Evolutionary conservation across 2,113 vertebrate genomes (phyloP), one percentile per base, ranked within the genome.

Genomic region (Beaufortia kweichowensis): DNA sequence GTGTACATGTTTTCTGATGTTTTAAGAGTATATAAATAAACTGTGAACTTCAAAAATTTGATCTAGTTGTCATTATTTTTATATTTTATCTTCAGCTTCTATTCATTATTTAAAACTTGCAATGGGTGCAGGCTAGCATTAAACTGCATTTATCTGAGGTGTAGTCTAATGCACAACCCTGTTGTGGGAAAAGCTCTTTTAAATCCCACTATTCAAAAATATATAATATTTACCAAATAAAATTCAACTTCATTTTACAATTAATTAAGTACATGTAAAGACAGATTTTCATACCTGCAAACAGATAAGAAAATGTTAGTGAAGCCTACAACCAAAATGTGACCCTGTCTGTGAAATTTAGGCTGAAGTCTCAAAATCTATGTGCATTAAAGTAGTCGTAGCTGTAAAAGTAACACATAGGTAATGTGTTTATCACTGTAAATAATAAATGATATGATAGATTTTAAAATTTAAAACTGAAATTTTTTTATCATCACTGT

Each of bases 11-110:
- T 88, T 88, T 87, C 90, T 91, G 80, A 88, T 92, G 91, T 92
- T 92, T 90, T 82, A 88, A 92, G 82, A 85, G 75, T 88, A 91
- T 90, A 89, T 90, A 86, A 93, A 93, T 91, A 93, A 92, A 91
- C 82, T 85, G 82, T 92, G 87, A 90, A 92, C 86, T 89, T 86
- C 77, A 85, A 86, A 73, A 81, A 83, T 86, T 75, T 82, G 67
- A 85, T 53, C 82, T 86, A 87, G 71, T 90, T 77, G 87, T 91
- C 86, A 62, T 92, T 84, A 83, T 91, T 90, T 85, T 80, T 66
- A 39, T 76, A 81, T 79, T 74, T 59, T 73, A 82, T 83, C 46
- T 68, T 79, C 53, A 59, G 48, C 43, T 48, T 53, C 26, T 65
- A 48, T 28, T 57, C 50, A 14, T 76, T 28, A 53, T 28, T 56